Evolutionary conservation across 2,797 vertebrate genomes (phyloP).

Genomic region (Pseudomugil gertrudae): DNA sequence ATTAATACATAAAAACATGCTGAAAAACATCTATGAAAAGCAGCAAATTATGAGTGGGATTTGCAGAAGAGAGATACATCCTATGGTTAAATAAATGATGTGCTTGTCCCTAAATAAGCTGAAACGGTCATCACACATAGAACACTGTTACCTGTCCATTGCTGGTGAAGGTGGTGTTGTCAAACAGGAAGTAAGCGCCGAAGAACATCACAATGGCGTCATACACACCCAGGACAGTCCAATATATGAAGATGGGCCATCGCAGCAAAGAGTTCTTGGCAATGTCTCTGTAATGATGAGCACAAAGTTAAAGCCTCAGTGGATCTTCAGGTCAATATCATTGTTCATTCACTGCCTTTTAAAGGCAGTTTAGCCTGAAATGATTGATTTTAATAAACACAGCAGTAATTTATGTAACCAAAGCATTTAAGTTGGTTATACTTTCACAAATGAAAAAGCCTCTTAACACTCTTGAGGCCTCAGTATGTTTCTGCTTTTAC

Average conservation of each 20-base stretch:
- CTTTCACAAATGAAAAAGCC: not conserved
- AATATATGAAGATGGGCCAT: conserved; percentile 93
- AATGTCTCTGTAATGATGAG: conserved; percentile 86
- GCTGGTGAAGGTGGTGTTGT: conserved; percentile 94
- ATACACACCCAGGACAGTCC: conserved; percentile 94
- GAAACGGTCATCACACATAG: not conserved
- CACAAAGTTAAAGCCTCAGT: not conserved
- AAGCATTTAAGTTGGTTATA: not conserved
- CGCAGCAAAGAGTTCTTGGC: conserved; percentile 93
- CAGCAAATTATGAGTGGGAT: conserved; percentile 12
- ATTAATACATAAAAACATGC: conserved; percentile 2
- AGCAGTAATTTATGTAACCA: not conserved
- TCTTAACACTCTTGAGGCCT: not conserved
- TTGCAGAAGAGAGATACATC: conserved; percentile 2
- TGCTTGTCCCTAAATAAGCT: not conserved
- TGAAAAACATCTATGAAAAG: conserved; percentile 16
- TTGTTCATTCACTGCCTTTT: not conserved
- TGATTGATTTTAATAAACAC: not conserved
- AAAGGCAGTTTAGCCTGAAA: not conserved
- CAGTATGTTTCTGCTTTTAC: too few species aligned
- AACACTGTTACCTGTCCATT: conserved; percentile 83
- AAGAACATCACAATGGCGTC: conserved; percentile 97
- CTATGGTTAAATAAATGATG: not conserved
- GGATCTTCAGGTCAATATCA: not conserved
- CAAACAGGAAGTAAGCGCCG: conserved; percentile 95